These are phyloP conservation scores for Platyscapa corneri DNA, from an alignment of 1,140 invertebrate species.

Conservation along the genomic window DNA sequence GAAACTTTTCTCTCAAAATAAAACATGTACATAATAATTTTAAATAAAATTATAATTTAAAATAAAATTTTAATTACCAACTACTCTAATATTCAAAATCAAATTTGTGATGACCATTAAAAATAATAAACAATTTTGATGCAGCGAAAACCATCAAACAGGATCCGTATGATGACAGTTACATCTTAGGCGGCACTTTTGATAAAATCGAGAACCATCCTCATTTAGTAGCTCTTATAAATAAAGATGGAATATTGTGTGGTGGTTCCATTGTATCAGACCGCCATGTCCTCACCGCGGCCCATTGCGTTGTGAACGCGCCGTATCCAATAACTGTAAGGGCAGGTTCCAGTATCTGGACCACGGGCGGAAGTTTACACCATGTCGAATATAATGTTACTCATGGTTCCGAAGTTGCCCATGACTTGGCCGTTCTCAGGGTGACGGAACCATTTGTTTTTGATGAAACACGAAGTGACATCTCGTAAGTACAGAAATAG, in stretches of 20 bases:
- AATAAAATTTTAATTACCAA: no score
- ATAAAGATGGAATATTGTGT: not conserved
- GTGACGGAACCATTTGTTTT: not conserved
- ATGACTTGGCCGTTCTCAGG: not conserved
- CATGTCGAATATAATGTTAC: not conserved
- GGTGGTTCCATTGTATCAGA: not conserved
- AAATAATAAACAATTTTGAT: no score
- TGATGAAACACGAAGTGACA: not conserved
- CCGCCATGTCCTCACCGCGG: not conserved
- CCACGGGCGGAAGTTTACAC: not conserved
- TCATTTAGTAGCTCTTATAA: not conserved
- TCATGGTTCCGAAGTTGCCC: not conserved
- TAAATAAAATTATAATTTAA: no score
- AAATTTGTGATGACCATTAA: no score
- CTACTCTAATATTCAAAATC: no score
- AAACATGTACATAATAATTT: no score
- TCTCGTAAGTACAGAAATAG: conserved; percentile 37
- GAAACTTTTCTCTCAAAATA: no score
- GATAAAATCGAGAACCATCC: not conserved
- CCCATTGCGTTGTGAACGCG: not conserved
- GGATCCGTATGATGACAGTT: no score
- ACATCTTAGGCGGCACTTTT: not conserved
- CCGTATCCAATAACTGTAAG: not conserved
- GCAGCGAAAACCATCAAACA: no score
- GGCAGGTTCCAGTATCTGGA: not conserved